A percentile compares a stretch with the other conserved stretches of the same genome.
These are phyloP conservation scores for Galeopterus variegatus DNA, from an alignment of 2,113 vertebrate species.

Conservation along the genomic window DNA sequence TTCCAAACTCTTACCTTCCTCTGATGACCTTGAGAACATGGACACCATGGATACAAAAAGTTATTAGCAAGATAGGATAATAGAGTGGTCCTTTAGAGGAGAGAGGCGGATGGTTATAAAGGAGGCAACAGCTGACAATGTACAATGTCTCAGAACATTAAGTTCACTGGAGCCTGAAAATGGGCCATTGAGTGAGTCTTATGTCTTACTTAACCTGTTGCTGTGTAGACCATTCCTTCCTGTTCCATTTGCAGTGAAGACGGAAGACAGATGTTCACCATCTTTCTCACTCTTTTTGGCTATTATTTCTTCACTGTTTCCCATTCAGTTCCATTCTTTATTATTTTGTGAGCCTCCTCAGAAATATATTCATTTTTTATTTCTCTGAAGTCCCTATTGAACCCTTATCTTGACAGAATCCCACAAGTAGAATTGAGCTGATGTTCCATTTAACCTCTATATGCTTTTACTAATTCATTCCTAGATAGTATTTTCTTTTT, in stretches of 20 bases:
- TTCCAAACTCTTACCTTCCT: background rate
- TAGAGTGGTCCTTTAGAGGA: background rate
- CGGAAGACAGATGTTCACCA: background rate
- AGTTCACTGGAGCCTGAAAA: background rate
- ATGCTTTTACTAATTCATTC: background rate
- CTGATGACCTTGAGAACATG: background rate
- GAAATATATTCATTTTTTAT: background rate
- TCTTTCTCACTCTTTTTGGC: background rate
- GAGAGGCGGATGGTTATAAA: background rate
- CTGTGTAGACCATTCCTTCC: background rate
- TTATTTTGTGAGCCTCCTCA: slow-evolving; percentile 33
- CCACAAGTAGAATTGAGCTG: background rate
- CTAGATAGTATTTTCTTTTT: background rate
- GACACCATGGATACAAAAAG: background rate
- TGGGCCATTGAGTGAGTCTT: background rate
- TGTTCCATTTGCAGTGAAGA: background rate
- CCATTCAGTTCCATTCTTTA: background rate
- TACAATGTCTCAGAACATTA: background rate
- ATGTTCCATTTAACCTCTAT: background rate
- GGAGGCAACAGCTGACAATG: background rate
- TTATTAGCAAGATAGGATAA: background rate
- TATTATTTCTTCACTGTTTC: background rate
- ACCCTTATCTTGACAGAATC: background rate
- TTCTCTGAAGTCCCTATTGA: background rate
- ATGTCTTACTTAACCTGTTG: background rate